A percentile compares a stretch with the other conserved stretches of the same genome.
Conservation (phyloP, 2,797 vertebrate species). For the Neopelma chrysocephalum region DNA sequence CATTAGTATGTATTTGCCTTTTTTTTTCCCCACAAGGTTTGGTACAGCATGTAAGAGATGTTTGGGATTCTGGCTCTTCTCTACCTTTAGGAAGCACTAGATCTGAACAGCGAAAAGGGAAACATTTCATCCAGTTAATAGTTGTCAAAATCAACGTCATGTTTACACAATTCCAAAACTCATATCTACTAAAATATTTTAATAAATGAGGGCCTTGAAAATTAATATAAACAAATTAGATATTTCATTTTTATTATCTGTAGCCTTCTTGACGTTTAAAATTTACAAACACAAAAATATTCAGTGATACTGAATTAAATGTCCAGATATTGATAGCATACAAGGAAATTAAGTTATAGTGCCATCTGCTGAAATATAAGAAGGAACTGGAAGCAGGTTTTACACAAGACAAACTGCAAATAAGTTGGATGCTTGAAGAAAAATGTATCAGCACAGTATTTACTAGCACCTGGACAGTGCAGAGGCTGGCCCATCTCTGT, state of each 20-base stretch:
- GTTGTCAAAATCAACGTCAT: neutral
- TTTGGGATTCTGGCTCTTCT: neutral
- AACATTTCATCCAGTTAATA: neutral
- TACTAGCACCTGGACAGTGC: neutral
- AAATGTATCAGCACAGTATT: neutral
- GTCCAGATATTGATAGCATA: neutral
- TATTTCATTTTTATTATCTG: neutral
- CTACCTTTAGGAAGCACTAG: neutral
- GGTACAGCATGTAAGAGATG: neutral
- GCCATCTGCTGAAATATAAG: conserved; percentile 60
- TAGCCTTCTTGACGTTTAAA: neutral
- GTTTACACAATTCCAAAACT: neutral
- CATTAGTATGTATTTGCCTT: neutral
- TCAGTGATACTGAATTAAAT: neutral
- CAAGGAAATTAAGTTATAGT: conserved; percentile 60
- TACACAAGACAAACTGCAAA: neutral
- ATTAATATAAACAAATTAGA: neutral
- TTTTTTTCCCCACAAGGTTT: neutral
- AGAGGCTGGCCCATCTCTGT: neutral
- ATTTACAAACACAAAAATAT: conserved; percentile 7
- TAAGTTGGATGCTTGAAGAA: neutral
- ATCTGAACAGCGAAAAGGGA: neutral
- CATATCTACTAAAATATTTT: neutral
- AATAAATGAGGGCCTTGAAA: neutral
- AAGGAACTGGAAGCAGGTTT: neutral